Base-by-base conservation (phyloP, 2,797 vertebrate species). In the Anabacerthia variegaticeps region DNA sequence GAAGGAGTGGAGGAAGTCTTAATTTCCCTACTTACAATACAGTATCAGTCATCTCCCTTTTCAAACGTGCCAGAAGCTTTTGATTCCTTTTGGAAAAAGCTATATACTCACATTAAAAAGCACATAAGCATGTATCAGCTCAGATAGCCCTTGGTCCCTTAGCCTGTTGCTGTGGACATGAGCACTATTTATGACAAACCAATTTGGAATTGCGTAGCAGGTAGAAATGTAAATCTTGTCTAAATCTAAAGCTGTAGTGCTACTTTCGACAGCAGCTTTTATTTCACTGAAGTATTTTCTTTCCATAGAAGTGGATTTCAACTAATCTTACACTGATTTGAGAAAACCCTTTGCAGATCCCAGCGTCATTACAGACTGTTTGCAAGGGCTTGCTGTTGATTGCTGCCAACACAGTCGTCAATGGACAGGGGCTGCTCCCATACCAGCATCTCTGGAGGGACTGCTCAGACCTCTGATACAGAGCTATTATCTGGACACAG, bases 51-150 rank as follows among this genome's bases (percentile, higher is more conserved):
- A 91, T 72, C 46, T 78, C 36, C 32, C 69, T 91, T 88, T 65
- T 56, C 61, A 94, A 61, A 88, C 36, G 65, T 81, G 89, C 79
- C 89, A 88, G 63, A 61, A 93, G 85, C 62, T 69, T 95, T 93
- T 75, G 36, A 48, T 81, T 89, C 75, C 69, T 91, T 89, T 78
- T 48, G 72, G 82, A 68, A 49, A 88, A 85, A 91, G 58, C 56
- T 75, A 7, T 30, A 49, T 48, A 37, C 27, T 78, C 32, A 10
- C 14, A 72, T 58, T 74, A 77, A 89, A 85, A 88, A 85, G 30
- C 44, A 82, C 0, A 0, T 48, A 71, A 87, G 61, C 37, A n/a
- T 8, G 4, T 56, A 46, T 61, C 26, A 48, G n/a, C 61, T 94
- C 58, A 81, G 55, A 52, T 58, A 85, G 75, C 69, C 54, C 58